Evolutionary conservation across 2,113 vertebrate species (phyloP).

Genomic region (Hemiprocne comata): DNA sequence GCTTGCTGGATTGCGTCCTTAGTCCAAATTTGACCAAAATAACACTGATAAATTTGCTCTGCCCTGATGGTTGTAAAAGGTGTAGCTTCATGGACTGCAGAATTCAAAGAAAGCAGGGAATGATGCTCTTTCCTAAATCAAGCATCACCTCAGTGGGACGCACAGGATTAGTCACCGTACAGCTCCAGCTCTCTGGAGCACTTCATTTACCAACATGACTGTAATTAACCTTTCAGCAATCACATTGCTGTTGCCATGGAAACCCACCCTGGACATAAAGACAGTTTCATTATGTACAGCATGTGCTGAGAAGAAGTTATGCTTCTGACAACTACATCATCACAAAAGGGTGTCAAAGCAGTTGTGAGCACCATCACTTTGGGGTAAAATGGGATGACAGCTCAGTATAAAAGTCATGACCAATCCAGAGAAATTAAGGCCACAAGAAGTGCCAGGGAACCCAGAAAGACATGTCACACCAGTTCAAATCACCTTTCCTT

Average conservation of each 20-base stretch:
- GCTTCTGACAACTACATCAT: fast-evolving
- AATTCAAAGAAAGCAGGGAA: neutral
- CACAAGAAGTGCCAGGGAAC: neutral
- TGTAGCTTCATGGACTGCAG: neutral
- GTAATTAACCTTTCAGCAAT: slow-evolving; percentile 43
- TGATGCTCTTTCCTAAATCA: neutral
- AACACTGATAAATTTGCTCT: neutral
- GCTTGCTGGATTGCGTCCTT: neutral
- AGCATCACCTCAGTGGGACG: neutral
- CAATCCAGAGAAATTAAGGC: neutral
- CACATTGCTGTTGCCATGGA: slow-evolving; percentile 20
- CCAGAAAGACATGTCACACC: neutral
- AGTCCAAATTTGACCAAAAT: fast-evolving
- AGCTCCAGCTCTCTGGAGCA: neutral
- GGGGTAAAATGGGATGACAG: neutral
- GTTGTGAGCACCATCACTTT: neutral
- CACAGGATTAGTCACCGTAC: neutral
- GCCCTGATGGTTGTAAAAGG: neutral
- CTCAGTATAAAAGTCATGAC: neutral
- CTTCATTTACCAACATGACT: slow-evolving; percentile 18
- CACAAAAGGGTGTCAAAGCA: neutral
- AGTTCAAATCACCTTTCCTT: neutral
- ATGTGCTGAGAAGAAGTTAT: neutral
- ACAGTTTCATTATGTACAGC: neutral
- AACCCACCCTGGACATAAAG: slow-evolving; percentile 1